Evolutionary conservation across 2,888 invertebrate species (phyloP).

Genomic region (Caenorhabditis wallacei): DNA sequence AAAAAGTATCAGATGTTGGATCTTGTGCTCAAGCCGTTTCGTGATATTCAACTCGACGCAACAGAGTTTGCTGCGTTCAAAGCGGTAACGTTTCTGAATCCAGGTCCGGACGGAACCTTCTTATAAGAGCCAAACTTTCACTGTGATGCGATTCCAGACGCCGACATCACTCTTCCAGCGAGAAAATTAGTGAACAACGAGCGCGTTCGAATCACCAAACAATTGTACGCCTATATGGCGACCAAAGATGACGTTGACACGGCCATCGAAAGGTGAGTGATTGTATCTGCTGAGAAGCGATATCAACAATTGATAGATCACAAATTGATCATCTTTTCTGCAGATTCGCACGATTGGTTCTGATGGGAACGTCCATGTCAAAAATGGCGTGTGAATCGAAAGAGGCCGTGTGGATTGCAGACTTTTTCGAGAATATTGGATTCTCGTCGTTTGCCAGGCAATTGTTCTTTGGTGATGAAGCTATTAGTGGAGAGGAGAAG

Average conservation of each 20-base stretch:
- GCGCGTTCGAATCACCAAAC: slow-evolving; percentile 78
- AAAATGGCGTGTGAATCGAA: slow-evolving; percentile 82
- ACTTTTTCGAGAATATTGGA: slow-evolving; percentile 81
- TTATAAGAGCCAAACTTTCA: slow-evolving; percentile 53
- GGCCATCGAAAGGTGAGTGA: slow-evolving; percentile 78
- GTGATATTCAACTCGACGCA: slow-evolving; percentile 79
- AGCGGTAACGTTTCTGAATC: slow-evolving; percentile 82
- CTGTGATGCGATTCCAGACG: slow-evolving; percentile 74
- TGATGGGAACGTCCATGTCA: slow-evolving; percentile 81
- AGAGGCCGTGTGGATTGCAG: slow-evolving; percentile 82
- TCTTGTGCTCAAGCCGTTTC: slow-evolving; percentile 80
- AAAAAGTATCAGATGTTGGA: slow-evolving; percentile 81
- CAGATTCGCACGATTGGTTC: slow-evolving; percentile 80
- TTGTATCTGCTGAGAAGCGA: no score
- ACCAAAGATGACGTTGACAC: slow-evolving; percentile 76
- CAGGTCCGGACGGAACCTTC: slow-evolving; percentile 70
- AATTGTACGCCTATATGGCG: slow-evolving; percentile 81
- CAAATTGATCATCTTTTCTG: slow-evolving; percentile 7
- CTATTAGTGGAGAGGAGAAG: background rate
- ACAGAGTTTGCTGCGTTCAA: slow-evolving; percentile 82
- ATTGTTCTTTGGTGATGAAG: slow-evolving; percentile 75
- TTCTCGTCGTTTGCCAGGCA: slow-evolving; percentile 81
- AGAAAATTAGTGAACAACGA: slow-evolving; percentile 73
- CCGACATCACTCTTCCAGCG: slow-evolving; percentile 76
- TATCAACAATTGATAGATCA: slow-evolving; percentile 26